Evolutionary conservation across 2,888 invertebrate genomes (phyloP).

Genomic region (Parasteatoda lunata): DNA sequence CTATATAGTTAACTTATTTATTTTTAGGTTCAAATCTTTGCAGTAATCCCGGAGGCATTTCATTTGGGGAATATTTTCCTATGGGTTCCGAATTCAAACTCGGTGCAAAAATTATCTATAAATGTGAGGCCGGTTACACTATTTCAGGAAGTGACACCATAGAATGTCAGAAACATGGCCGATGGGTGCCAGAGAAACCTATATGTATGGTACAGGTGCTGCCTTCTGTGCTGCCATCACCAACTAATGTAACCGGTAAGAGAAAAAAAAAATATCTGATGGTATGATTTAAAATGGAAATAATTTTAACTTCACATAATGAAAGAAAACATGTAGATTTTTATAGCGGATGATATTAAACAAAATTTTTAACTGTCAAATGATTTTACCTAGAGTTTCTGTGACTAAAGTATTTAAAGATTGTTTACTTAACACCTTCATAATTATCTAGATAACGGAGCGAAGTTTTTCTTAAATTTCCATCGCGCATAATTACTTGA

Average conservation of each 20-base stretch:
- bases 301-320: no score
- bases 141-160: constrained; percentile 7
- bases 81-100: not conserved
- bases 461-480: no score
- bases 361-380: no score
- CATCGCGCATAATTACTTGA: no score
- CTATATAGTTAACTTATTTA: no score
- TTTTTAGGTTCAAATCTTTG: constrained; percentile 29
- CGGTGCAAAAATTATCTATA: constrained; percentile 24
- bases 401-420: no score
- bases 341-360: no score
- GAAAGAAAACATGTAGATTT: no score
- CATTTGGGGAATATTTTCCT: not conserved
- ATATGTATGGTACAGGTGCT: constrained; percentile 5
- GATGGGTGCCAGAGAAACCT: constrained; percentile 44
- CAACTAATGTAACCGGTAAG: not conserved
- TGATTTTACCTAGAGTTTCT: no score
- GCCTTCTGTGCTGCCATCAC: not conserved
- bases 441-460: no score
- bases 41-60: constrained; percentile 30
- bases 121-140: constrained; percentile 29
- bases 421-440: no score
- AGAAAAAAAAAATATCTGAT: not conserved
- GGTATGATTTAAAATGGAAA: no score
- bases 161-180: constrained; percentile 20